phyloP scores from a whole-genome alignment of 1,140 invertebrate species.

The Venturia canescens region DNA sequence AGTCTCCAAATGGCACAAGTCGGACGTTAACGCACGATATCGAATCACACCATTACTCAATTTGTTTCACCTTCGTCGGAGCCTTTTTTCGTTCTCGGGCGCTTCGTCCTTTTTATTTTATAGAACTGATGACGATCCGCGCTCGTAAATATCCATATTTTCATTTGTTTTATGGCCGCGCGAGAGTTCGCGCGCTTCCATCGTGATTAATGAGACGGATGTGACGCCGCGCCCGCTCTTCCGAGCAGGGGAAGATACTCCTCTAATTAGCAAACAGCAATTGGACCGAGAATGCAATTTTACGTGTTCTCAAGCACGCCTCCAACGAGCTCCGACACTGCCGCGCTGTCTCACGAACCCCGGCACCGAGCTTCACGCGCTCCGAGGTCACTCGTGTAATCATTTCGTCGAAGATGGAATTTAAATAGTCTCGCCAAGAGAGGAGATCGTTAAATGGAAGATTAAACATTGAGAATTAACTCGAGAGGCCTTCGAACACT shows the following conservation, averaged over 20 bases:
- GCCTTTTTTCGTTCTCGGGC: constrained; percentile 5
- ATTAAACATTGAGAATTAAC: too few relatives aligned
- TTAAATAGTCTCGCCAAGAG: too few relatives aligned
- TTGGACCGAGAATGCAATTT: not conserved
- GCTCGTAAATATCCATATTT: not conserved
- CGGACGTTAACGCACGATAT: constrained; percentile 61
- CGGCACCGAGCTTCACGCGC: too few relatives aligned
- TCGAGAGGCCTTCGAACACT: not conserved
- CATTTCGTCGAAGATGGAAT: too few relatives aligned
- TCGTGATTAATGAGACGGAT: not conserved
- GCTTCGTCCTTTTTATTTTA: not conserved
- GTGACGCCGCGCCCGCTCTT: not conserved
- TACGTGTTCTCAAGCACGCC: not conserved
- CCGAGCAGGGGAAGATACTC: not conserved
- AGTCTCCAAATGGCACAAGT: constrained; percentile 54
- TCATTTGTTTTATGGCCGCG: too few relatives aligned
- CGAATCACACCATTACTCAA: constrained; percentile 53
- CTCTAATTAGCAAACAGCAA: not conserved
- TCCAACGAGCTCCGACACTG: not conserved
- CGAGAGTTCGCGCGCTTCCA: too few relatives aligned
- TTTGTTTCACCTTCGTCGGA: constrained; percentile 33
- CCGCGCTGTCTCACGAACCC: too few relatives aligned
- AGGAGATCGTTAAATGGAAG: too few relatives aligned
- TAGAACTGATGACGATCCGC: not conserved
- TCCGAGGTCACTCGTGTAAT: too few relatives aligned